Percentiles rank a stretch among this genome's conserved stretches.
Conservation (phyloP, 2,113 vertebrate genomes). For the Phasianus colchicus region DNA sequence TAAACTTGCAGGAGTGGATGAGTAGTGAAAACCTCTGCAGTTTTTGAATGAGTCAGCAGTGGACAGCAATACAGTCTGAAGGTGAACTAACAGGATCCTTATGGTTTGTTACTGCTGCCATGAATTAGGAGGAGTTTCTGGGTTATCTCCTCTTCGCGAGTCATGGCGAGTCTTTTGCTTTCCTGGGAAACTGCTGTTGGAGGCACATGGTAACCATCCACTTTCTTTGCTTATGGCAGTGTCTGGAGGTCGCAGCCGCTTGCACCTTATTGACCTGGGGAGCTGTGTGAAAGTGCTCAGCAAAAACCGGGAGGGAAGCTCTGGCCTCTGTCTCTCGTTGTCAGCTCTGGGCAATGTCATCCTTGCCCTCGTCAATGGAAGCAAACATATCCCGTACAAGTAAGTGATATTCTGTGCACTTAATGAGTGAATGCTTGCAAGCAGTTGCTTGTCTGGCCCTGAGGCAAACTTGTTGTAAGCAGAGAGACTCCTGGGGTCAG, state of each 20-base stretch:
- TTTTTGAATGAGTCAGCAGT: not conserved
- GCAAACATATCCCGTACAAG: constrained; percentile 99
- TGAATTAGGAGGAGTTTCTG: not conserved
- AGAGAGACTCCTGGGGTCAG: not conserved
- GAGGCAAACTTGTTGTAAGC: not conserved
- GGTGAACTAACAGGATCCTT: not conserved
- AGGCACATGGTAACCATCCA: constrained; percentile 10
- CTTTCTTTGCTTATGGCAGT: constrained; percentile 78
- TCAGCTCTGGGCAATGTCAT: constrained; percentile 98
- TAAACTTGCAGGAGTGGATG: not conserved
- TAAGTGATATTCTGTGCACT: constrained; percentile 69
- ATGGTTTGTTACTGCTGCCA: not conserved
- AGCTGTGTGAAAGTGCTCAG: constrained; percentile 92
- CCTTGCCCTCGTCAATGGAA: constrained; percentile 97
- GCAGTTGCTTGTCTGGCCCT: not conserved
- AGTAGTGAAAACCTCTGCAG: not conserved
- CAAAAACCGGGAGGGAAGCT: constrained; percentile 85
- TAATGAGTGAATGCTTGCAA: not conserved
- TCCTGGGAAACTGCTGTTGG: not conserved
- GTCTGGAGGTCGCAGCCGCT: constrained; percentile 96
- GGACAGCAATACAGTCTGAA: not conserved
- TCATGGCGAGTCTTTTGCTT: not conserved
- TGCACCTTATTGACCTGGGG: constrained; percentile 97
- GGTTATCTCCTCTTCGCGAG: not conserved
- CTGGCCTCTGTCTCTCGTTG: constrained; percentile 91